Conservation (phyloP, 2,113 vertebrate genomes). For the Lasiurus cinereus region DNA sequence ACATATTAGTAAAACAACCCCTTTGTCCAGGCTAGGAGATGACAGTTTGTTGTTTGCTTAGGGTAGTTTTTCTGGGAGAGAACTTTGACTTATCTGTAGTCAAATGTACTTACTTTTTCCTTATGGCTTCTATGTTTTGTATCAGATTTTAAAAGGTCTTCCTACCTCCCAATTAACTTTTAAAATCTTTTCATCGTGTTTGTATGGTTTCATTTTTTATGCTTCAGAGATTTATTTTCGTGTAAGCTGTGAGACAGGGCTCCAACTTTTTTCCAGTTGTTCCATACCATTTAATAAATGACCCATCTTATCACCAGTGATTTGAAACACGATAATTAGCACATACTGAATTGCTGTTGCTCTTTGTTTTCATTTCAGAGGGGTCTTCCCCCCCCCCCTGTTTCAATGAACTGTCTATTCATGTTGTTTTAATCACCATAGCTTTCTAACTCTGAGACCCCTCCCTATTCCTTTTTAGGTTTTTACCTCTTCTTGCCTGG, state of each 20-base stretch:
- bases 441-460: not conserved
- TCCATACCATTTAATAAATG: not conserved
- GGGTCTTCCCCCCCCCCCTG: not conserved
- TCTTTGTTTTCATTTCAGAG: slow-evolving; percentile 16
- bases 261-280: not conserved
- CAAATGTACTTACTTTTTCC: not conserved
- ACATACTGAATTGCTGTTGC: not conserved
- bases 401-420: not conserved
- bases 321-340: not conserved
- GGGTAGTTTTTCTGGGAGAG: not conserved
- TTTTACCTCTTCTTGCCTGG: not conserved
- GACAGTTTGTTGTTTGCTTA: not conserved
- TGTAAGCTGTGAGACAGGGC: not conserved
- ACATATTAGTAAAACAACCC: slow-evolving; percentile 12
- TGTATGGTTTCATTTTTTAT: not conserved
- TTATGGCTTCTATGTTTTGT: not conserved
- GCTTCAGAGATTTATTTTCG: not conserved
- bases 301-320: not conserved
- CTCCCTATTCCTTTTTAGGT: slow-evolving; percentile 31
- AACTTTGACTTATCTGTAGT: not conserved
- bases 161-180: slow-evolving; percentile 30
- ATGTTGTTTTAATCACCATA: not conserved
- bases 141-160: slow-evolving; percentile 42
- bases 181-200: not conserved
- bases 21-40: not conserved